Conservation (phyloP, 2,113 vertebrate genomes). For the Zeus faber region DNA sequence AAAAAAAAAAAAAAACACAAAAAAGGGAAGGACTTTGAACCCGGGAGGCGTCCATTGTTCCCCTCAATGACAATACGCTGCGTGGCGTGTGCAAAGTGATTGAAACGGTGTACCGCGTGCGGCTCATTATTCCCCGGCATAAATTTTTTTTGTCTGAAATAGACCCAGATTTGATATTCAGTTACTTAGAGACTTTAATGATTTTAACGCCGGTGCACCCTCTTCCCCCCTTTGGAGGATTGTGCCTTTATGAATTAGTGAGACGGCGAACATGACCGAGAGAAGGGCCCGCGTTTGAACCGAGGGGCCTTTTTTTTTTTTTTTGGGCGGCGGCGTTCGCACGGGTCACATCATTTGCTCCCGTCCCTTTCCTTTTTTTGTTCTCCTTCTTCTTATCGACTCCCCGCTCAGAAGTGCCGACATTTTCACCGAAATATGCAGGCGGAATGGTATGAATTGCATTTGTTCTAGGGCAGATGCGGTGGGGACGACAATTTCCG, state of each 20-base stretch:
- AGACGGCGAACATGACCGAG: slow-evolving; percentile 50
- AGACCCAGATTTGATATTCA: slow-evolving; percentile 60
- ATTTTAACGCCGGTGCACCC: slow-evolving; percentile 50
- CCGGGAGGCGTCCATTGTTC: not conserved
- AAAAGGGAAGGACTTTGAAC: not conserved
- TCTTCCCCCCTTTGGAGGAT: slow-evolving; percentile 50
- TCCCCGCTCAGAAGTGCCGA: too few relatives aligned
- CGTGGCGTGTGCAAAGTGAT: not conserved
- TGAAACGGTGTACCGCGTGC: slow-evolving; percentile 5
- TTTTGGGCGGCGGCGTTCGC: too few relatives aligned
- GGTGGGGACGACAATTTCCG: not conserved
- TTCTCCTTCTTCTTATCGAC: not conserved
- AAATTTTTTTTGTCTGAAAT: slow-evolving; percentile 47
- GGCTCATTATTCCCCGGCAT: slow-evolving; percentile 41
- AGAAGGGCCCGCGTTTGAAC: slow-evolving; percentile 43
- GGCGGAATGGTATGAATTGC: not conserved
- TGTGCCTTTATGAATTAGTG: slow-evolving; percentile 66
- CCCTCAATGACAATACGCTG: not conserved
- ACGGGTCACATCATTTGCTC: slow-evolving; percentile 31
- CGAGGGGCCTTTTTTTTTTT: slow-evolving; percentile 15
- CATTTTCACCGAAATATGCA: slow-evolving; percentile 24
- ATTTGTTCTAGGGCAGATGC: slow-evolving; percentile 3
- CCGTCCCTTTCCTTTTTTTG: slow-evolving; percentile 14
- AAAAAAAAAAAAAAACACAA: not conserved
- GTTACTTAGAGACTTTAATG: slow-evolving; percentile 63